Evolutionary conservation across 2,888 invertebrate genomes (phyloP).

Genomic region (Cantharis lateralis): DNA sequence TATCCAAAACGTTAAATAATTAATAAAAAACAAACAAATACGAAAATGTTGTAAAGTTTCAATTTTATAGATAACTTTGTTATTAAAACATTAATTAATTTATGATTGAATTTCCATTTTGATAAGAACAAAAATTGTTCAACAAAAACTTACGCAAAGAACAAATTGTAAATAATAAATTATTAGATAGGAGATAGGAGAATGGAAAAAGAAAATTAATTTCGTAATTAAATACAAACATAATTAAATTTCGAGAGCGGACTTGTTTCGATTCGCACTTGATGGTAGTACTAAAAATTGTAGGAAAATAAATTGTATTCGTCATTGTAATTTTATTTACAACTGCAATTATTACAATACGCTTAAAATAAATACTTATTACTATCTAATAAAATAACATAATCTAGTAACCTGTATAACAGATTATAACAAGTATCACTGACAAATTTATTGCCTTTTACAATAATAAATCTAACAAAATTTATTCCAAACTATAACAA

Average conservation of each 20-base stretch:
- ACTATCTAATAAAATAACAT: constrained; percentile 38
- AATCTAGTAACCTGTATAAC: constrained; percentile 52
- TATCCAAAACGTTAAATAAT: background rate
- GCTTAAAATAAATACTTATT: constrained; percentile 47
- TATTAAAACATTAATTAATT: background rate
- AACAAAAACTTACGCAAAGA: background rate
- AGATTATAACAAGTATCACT: constrained; percentile 48
- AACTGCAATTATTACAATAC: constrained; percentile 43
- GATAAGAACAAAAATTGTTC: background rate
- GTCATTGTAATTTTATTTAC: constrained; percentile 40
- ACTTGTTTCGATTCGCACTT: background rate
- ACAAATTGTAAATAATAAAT: background rate
- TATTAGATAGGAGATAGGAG: background rate
- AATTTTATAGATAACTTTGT: background rate
- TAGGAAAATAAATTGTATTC: constrained; percentile 6
- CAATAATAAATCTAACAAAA: constrained; percentile 23
- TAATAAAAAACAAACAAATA: background rate
- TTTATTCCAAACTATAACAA: constrained; percentile 37
- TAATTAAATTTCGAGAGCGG: background rate
- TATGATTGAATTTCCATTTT: background rate
- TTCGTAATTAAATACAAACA: background rate
- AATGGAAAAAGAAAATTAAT: background rate
- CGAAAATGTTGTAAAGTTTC: background rate
- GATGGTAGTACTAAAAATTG: background rate
- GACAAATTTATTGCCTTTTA: constrained; percentile 36